A percentile compares a stretch with the other conserved stretches of the same genome.
Conservation (phyloP, 2,797 vertebrate genomes). For the Melanotaenia nigrans region DNA sequence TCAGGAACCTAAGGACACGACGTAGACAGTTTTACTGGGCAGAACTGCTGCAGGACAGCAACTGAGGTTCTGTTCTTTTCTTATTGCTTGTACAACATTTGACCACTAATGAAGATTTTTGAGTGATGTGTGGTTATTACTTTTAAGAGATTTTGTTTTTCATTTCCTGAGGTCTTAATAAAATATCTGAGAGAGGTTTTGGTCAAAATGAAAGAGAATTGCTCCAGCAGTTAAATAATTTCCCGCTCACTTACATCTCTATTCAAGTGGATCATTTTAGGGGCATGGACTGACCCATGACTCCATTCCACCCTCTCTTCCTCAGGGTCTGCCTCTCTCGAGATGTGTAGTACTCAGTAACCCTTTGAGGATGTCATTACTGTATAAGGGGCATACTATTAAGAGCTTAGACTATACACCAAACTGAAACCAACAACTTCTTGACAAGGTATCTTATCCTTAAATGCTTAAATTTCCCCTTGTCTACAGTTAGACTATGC, state of each 20-base stretch:
- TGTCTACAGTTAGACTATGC: no score
- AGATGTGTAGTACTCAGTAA: background rate
- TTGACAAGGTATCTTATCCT: background rate
- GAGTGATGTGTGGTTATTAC: background rate
- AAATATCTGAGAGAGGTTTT: background rate
- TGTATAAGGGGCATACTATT: background rate
- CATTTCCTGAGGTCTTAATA: background rate
- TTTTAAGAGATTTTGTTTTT: background rate
- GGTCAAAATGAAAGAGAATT: background rate
- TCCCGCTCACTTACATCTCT: background rate
- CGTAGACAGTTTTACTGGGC: background rate
- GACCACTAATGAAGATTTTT: background rate
- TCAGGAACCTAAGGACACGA: conserved; percentile 75
- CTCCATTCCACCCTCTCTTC: background rate
- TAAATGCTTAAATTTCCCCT: background rate
- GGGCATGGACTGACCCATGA: background rate
- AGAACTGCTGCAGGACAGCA: background rate
- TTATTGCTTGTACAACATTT: background rate
- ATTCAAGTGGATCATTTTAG: background rate
- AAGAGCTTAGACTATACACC: background rate
- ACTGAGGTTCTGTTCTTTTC: background rate
- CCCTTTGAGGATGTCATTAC: background rate
- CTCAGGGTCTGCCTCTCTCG: background rate
- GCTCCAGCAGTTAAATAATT: background rate
- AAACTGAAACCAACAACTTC: background rate